phyloP scores from a whole-genome alignment of 2,888 invertebrate genomes.

The Caenorhabditis sp. region DNA sequence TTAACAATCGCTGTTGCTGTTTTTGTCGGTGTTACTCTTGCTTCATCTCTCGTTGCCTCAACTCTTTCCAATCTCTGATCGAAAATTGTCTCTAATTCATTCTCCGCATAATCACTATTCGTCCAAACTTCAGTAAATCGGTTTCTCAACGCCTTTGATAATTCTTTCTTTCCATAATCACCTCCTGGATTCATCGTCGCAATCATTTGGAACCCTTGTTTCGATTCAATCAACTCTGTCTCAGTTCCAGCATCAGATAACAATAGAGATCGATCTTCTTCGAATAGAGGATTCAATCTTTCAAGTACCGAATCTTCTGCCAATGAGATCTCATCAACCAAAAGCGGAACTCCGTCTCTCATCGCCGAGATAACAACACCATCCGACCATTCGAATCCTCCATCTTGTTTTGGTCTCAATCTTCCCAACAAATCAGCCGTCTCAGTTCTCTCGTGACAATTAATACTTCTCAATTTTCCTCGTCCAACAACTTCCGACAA shows the following conservation, averaged over 20 bases:
- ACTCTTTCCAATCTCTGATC: constrained; percentile 71
- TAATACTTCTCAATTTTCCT: constrained; percentile 80
- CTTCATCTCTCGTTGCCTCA: constrained; percentile 34
- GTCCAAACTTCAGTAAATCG: constrained; percentile 99
- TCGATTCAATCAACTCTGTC: constrained; percentile 75
- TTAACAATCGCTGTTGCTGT: constrained; percentile 45
- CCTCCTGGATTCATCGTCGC: constrained; percentile 99
- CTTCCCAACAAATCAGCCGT: constrained; percentile 97
- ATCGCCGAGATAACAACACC: constrained; percentile 92
- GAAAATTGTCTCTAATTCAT: constrained; percentile 84
- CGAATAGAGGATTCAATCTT: constrained; percentile 90
- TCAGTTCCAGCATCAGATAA: constrained; percentile 85
- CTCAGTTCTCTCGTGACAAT: constrained; percentile 99
- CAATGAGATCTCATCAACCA: constrained; percentile 97
- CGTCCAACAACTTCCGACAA: constrained; percentile 76
- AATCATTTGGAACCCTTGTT: constrained; percentile 84
- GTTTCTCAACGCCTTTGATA: constrained; percentile 94
- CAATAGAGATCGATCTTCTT: constrained; percentile 86
- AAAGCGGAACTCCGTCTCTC: constrained; percentile 85
- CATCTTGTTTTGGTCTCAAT: constrained; percentile 81
- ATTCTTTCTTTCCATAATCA: constrained; percentile 97
- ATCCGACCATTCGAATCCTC: constrained; percentile 88
- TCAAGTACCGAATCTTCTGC: constrained; percentile 86
- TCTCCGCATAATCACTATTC: constrained; percentile 78
- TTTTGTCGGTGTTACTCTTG: constrained; percentile 20